Base-by-base conservation (phyloP, 2,113 vertebrate species). In the Piliocolobus tephrosceles region DNA sequence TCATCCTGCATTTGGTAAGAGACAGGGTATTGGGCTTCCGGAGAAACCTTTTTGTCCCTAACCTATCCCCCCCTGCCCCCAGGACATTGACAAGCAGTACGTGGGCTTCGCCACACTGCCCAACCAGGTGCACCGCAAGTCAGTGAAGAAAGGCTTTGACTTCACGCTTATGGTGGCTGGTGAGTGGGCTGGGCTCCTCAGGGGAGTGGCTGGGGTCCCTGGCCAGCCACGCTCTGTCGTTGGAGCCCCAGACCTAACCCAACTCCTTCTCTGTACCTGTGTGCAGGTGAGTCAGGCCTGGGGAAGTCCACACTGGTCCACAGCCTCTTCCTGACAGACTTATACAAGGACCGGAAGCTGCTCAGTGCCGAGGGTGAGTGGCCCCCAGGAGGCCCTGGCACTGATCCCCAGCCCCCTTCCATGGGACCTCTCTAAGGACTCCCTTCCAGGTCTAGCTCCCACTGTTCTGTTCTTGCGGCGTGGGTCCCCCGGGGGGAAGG, bases 131-230 rank as follows among this genome's bases (percentile, higher is more conserved):
- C 99, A 99, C 98, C 99, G 99, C 94, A 99, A 99, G 98, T 99
- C 99, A 0, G 99, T 99, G 97, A 99, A 99, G 99, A 99, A 99
- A 97, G 99, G 99, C 68, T 99, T 99, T 0, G 99, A 99, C 98
- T 99, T 99, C 97, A 99, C 99, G 0, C 99, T 99, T 96, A 99
- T 99, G 99, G 99, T 99, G 6, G 99, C 99, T 80, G 99, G 99
- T 99, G 93, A 98, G 98, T 96, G 94, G 78, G 27, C 81, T 9
- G 0, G n/a, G 38, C 18, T 73, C 78, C 13, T 3, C 14, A 83
- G 68, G 16, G 7, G 87, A 82, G 55, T 45, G 50, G 27, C 40
- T 38, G 83, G 70, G 89, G 83, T 47, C 43, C 3, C 32, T 66
- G 84, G 79, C 40, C 16, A 57, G 64, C 22, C 17, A 23, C 23